Base-by-base conservation (phyloP, 2,113 vertebrate genomes). In the Pseudopipra pipra region DNA sequence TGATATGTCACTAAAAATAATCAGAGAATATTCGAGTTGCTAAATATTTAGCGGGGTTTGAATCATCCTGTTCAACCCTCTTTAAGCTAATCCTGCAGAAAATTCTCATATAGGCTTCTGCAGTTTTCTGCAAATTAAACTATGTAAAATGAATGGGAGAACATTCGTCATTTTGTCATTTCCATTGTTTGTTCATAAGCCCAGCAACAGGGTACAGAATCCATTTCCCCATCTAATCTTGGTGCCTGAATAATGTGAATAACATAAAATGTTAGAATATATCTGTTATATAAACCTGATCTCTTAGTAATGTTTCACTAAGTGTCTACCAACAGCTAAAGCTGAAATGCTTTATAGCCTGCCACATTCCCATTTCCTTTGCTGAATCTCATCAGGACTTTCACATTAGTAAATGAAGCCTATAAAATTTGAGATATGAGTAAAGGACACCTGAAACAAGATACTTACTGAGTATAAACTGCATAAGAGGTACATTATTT, bases 101-200 rank as follows among this genome's bases (percentile, higher is more conserved):
- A 96, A 86, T 96, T 95, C 72, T 15, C 41, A 52, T 82, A 30
- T 91, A 51, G 11, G 44, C 39, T 88, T 87, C 37, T 93, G 66
- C 86, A 70, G 9, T 65, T 89, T 72, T 58, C 54, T 95, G 89
- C 73, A 97, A 95, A 97, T 83, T 92, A 78, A 86, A 94, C 39
- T 55, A 58, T 63, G 67, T 91, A 94, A 95, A 97, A 92, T 73
- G 89, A 95, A 93, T 95, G 73, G 84, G 46, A 83, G 73, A 63
- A 54, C 82, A 94, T 97, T 97, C 7, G 77, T 97, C 96, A 97
- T 95, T 94, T 94, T 97, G 97, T 78, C 97, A 97, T 97, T 98
- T 97, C 98, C 93, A 97, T 97, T 97, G 97, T 97, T 97, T 94
- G 76, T 70, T 95, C 73, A 82, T 93, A 94, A 77, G 85, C 94